A percentile compares a stretch with the other conserved stretches of the same genome.
Evolutionary conservation across 1,140 invertebrate genomes (phyloP).

Genomic region (Antheraea pernyi): DNA sequence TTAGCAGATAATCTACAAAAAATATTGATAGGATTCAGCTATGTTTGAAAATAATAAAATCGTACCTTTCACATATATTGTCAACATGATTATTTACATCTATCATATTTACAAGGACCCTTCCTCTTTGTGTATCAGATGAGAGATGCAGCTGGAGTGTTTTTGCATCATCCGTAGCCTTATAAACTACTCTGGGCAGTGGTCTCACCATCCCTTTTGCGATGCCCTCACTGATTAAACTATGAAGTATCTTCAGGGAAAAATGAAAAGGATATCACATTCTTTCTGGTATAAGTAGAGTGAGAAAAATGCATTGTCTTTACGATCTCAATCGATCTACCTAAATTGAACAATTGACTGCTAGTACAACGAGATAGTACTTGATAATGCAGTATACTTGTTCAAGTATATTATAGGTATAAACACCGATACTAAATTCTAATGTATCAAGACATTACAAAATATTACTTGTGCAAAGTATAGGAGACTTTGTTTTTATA

Average conservation of each 20-base stretch:
- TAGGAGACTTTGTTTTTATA: too few species aligned
- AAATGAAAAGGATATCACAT: not conserved
- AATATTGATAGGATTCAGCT: too few species aligned
- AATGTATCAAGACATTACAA: too few species aligned
- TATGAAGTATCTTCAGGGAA: conserved; percentile 29
- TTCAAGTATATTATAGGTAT: too few species aligned
- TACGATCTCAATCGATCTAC: too few species aligned
- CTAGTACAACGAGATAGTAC: too few species aligned
- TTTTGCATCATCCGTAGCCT: conserved; percentile 62
- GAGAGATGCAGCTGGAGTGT: conserved; percentile 70
- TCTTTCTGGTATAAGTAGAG: not conserved
- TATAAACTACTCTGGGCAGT: conserved; percentile 67
- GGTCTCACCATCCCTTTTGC: conserved; percentile 80
- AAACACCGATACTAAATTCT: too few species aligned
- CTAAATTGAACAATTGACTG: too few species aligned
- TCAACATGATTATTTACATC: not conserved
- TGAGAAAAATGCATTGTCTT: too few species aligned
- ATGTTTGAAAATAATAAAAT: not conserved
- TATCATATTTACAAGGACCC: conserved; percentile 18
- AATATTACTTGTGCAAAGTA: too few species aligned
- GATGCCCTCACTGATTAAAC: conserved; percentile 80
- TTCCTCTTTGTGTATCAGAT: conserved; percentile 16
- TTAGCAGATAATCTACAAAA: too few species aligned
- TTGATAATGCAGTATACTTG: too few species aligned
- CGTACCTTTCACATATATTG: not conserved